Evolutionary conservation across 2,113 vertebrate genomes (phyloP).

Genomic region (Catharus bicknelli): DNA sequence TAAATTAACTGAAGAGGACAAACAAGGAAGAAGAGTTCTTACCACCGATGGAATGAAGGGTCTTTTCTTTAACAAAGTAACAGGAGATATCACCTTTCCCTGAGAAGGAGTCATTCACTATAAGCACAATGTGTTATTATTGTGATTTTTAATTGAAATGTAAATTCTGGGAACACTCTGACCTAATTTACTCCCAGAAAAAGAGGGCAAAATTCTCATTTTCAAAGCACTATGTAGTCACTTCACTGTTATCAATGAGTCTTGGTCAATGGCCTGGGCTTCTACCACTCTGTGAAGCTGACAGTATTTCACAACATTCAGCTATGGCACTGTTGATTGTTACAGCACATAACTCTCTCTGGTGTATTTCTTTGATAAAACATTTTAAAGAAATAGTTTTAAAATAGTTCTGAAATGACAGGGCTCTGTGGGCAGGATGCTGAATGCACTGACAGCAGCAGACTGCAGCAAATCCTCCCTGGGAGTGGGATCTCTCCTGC

Average conservation of each 20-base stretch:
- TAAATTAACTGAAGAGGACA: slow-evolving; percentile 69
- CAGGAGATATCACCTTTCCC: slow-evolving; percentile 90
- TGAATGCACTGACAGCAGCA: neutral
- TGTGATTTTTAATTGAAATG: slow-evolving; percentile 97
- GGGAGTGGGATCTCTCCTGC: neutral
- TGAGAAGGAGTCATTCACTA: slow-evolving; percentile 84
- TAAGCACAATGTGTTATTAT: slow-evolving; percentile 96
- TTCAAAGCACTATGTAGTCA: slow-evolving; percentile 81
- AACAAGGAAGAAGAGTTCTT: slow-evolving; percentile 86
- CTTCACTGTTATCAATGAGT: slow-evolving; percentile 74
- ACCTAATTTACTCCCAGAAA: slow-evolving; percentile 83
- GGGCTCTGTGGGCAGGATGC: neutral
- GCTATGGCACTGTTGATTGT: neutral
- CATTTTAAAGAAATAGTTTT: neutral
- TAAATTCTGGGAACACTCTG: slow-evolving; percentile 94
- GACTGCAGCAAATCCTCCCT: neutral
- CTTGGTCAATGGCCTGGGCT: neutral
- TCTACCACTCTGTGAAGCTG: neutral
- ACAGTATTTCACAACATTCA: neutral
- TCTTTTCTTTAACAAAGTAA: slow-evolving; percentile 92
- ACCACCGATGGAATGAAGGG: slow-evolving; percentile 87
- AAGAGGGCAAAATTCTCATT: slow-evolving; percentile 88
- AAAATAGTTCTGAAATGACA: neutral
- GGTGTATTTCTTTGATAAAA: neutral
- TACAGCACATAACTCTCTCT: neutral